These are phyloP conservation scores for Lymantria dispar DNA, from an alignment of 2,888 invertebrate species.

Conservation along the genomic window DNA sequence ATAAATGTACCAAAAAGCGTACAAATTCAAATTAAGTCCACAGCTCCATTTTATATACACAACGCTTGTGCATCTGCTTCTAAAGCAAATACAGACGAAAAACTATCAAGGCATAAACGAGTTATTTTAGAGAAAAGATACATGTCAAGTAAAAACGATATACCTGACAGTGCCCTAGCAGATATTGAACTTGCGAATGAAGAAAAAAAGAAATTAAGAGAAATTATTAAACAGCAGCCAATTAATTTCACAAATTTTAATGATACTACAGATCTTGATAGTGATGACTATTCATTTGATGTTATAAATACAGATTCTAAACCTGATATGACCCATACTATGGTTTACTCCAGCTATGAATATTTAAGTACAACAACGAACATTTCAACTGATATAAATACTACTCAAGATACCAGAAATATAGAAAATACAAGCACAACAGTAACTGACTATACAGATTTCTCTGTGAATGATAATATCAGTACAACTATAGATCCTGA, in stretches of 20 bases:
- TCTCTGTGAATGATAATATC: conserved; percentile 6
- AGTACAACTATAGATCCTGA: conserved; percentile 14
- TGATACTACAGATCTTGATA: conserved; percentile 18
- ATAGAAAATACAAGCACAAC: conserved; percentile 3
- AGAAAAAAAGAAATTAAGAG: conserved; percentile 46
- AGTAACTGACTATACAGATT: not conserved
- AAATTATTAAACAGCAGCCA: conserved; percentile 22
- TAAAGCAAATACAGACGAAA: conserved; percentile 1
- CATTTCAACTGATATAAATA: not conserved
- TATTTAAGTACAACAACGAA: not conserved
- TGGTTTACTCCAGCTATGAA: conserved; percentile 6
- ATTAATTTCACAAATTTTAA: conserved; percentile 4
- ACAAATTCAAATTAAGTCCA: conserved; percentile 6
- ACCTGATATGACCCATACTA: conserved; percentile 5
- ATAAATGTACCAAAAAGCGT: conserved; percentile 16
- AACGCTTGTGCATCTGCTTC: not conserved
- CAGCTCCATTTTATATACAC: conserved; percentile 6
- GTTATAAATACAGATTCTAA: conserved; percentile 13
- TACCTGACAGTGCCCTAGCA: conserved; percentile 29
- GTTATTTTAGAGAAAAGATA: conserved; percentile 2
- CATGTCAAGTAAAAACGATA: not conserved
- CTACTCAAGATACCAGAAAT: not conserved
- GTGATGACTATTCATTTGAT: conserved; percentile 39
- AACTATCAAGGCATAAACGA: conserved; percentile 16
- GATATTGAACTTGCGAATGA: conserved; percentile 28